Base-by-base conservation (phyloP, 2,888 invertebrate species). In the Camponotus fellah region DNA sequence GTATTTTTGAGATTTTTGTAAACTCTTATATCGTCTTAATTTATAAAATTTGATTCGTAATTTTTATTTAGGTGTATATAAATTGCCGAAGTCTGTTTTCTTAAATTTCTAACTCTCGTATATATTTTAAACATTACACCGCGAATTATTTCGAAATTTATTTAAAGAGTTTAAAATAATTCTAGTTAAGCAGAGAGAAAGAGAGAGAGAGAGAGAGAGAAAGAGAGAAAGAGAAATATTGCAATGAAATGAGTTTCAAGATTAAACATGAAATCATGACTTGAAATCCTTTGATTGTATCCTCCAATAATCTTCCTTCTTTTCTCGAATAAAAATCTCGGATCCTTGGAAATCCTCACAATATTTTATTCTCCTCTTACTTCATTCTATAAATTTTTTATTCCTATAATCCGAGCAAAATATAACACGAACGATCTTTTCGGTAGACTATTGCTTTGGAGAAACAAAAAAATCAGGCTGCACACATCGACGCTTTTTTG, bases 401-500 rank as follows among this genome's bases (percentile, higher is more conserved):
- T 14, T n/a, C 32, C 58, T 68, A 56, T 32, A 56, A 9, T 53
- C 40, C 65, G 37, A 56, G 32, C 68, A 68, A 53, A n/a, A 53
- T n/a, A 58, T 68, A 58, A 77, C 68, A 58, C 26, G 32, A 68
- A 68, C 32, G 0, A 58, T 68, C 21, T n/a, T 43, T 68, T 32
- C 14, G 40, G 21, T 58, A 43, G 43, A 65, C 40, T 56, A 69
- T 60, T 68, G 32, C n/a, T 77, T 69, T 14, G 17, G 26, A 17
- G 77, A 82, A 75, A 69, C 72, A 53, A 84, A 69, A 71, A 69
- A 74, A 85, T 85, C 82, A 65, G 64, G 72, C 88, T 86, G 72
- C 86, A 87, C 90, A 90, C 91, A 89, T 86, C 85, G 86, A 88
- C 85, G 82, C 86, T 88, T 89, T 89, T 88, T 89, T 89, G 88